Percentiles rank a stretch among this genome's conserved stretches.
Evolutionary conservation across 64 coral and sea anemone species (phyloP).

Genomic region (Exaiptasia diaphana): DNA sequence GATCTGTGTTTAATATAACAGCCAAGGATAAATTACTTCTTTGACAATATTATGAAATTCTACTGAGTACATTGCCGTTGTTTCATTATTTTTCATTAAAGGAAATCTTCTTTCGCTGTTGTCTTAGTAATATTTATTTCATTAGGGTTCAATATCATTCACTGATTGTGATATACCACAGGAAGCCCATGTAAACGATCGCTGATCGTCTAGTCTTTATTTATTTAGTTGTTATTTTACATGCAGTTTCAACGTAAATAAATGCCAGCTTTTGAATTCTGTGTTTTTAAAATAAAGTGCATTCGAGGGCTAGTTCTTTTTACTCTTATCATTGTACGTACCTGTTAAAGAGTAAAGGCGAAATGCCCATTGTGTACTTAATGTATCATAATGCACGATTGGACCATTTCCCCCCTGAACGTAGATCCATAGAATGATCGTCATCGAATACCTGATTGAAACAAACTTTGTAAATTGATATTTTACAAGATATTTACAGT

Average conservation of each 20-base stretch:
- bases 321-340: neutral
- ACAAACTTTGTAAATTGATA: neutral
- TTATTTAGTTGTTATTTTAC: neutral
- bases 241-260: neutral
- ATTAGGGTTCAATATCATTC: too few species aligned
- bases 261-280: neutral
- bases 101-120: too few species aligned
- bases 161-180: too few species aligned
- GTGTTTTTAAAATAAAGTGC: neutral
- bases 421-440: neutral
- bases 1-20: too few species aligned
- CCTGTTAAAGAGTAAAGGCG: neutral
- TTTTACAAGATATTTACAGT: too few species aligned
- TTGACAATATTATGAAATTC: too few species aligned
- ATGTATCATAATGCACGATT: neutral
- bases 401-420: neutral
- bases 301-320: neutral
- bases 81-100: too few species aligned
- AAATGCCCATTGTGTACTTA: neutral
- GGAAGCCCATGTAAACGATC: too few species aligned
- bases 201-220: neutral
- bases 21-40: too few species aligned
- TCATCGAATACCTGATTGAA: neutral
- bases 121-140: too few species aligned
- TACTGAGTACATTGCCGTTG: too few species aligned